phyloP scores from a whole-genome alignment of 2,113 vertebrate genomes.

The Zeus faber region DNA sequence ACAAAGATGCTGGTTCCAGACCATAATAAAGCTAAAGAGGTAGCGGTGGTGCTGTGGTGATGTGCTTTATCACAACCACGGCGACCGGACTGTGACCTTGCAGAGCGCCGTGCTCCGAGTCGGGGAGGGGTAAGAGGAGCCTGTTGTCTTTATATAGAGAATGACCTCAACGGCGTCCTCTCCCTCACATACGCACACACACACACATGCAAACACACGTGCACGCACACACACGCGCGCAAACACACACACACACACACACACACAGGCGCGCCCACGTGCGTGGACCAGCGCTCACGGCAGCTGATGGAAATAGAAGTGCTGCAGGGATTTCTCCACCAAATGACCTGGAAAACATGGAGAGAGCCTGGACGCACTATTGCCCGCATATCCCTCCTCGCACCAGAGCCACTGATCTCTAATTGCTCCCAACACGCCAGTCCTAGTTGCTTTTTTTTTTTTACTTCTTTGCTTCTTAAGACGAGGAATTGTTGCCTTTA shows the following conservation, averaged over 20 bases:
- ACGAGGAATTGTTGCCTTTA: too few relatives aligned
- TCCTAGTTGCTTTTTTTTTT: too few relatives aligned
- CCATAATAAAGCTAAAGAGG: too few relatives aligned
- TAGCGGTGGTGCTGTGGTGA: too few relatives aligned
- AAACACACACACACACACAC: slow-evolving; percentile 37
- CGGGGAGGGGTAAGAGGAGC: slow-evolving; percentile 49
- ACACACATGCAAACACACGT: slow-evolving; percentile 55
- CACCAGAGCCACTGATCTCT: slow-evolving; percentile 18
- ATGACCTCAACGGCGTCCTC: slow-evolving; percentile 72
- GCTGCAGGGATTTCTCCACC: slow-evolving; percentile 71
- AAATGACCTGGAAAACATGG: slow-evolving; percentile 75
- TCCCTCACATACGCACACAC: slow-evolving; percentile 64
- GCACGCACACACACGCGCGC: slow-evolving; percentile 44
- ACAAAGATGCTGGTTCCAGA: too few relatives aligned
- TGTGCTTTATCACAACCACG: too few relatives aligned
- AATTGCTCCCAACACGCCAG: too few relatives aligned
- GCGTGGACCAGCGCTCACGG: slow-evolving; percentile 59
- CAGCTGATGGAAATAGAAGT: slow-evolving; percentile 70
- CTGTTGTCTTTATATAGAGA: slow-evolving; percentile 65
- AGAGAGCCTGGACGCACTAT: too few relatives aligned
- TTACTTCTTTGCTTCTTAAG: too few relatives aligned
- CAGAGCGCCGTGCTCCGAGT: too few relatives aligned
- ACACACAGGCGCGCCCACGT: slow-evolving; percentile 53
- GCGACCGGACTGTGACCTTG: too few relatives aligned
- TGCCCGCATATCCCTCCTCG: background rate